Evolutionary conservation across 2,797 vertebrate species (phyloP).

Genomic region (Pangasius sanitwongsei): DNA sequence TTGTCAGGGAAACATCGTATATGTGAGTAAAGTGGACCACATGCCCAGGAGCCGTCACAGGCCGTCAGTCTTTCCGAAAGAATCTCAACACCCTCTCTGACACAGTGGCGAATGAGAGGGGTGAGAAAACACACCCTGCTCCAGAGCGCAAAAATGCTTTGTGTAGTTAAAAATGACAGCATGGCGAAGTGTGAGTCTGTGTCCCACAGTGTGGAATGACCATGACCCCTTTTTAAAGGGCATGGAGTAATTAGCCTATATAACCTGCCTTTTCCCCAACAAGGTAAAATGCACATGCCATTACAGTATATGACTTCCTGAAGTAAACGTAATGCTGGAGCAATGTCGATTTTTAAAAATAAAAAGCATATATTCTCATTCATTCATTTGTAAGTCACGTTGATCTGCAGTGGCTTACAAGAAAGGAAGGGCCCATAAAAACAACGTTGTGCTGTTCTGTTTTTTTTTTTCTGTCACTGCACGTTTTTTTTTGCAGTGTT

Average conservation of each 20-base stretch:
- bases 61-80: slow-evolving; percentile 18
- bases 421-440: background rate
- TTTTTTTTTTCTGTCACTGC: background rate
- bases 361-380: background rate
- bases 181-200: slow-evolving; percentile 7
- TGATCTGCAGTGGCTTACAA: background rate
- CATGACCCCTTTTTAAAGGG: slow-evolving; percentile 32
- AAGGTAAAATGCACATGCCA: background rate
- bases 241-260: slow-evolving; percentile 27
- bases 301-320: background rate
- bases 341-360: background rate
- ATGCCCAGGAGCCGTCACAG: slow-evolving; percentile 28
- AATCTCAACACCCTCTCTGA: slow-evolving; percentile 62
- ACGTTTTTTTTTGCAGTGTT: background rate
- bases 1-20: slow-evolving; percentile 1
- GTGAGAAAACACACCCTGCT: slow-evolving; percentile 69
- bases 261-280: slow-evolving; percentile 17
- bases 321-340: background rate
- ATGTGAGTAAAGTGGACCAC: slow-evolving; percentile 6
- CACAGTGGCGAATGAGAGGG: slow-evolving; percentile 63
- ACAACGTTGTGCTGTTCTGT: background rate
- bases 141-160: slow-evolving; percentile 8
- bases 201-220: slow-evolving; percentile 31
- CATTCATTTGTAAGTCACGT: background rate
- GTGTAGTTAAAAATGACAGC: slow-evolving; percentile 28